These are phyloP conservation scores for Ormyrus pomaceus DNA, from an alignment of 2,888 invertebrate species.

Conservation along the genomic window DNA sequence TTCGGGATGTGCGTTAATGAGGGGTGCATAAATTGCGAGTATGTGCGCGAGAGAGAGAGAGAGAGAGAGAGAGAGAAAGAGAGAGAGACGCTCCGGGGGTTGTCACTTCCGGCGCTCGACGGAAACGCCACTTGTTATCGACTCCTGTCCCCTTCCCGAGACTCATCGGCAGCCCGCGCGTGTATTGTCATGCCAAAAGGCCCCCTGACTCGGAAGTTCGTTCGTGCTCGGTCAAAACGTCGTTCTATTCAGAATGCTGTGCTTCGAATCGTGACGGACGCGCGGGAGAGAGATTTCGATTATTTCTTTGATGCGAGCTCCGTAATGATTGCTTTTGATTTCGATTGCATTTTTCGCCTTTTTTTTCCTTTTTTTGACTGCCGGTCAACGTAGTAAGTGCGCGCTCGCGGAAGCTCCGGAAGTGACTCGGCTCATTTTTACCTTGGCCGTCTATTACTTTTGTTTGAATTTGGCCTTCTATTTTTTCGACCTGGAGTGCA, in stretches of 20 bases:
- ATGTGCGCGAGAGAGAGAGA: too few relatives aligned
- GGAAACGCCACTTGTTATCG: slow-evolving; percentile 62
- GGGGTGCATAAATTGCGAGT: slow-evolving; percentile 64
- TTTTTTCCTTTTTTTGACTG: slow-evolving; percentile 4
- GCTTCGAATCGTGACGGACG: slow-evolving; percentile 14
- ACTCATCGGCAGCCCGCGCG: slow-evolving; percentile 34
- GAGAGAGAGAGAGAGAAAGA: too few relatives aligned
- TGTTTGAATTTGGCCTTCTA: slow-evolving; percentile 33
- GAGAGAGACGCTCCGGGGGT: slow-evolving; percentile 48
- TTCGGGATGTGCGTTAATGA: slow-evolving; percentile 60
- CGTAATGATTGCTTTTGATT: slow-evolving; percentile 19
- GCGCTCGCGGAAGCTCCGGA: slow-evolving; percentile 7
- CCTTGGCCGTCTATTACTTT: background rate
- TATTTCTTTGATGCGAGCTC: slow-evolving; percentile 10
- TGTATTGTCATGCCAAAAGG: background rate
- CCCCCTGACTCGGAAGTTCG: slow-evolving; percentile 28
- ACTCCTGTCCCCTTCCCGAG: slow-evolving; percentile 37
- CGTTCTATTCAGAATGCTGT: slow-evolving; percentile 30
- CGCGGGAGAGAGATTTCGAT: background rate
- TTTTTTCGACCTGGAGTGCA: background rate
- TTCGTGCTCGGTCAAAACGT: slow-evolving; percentile 30
- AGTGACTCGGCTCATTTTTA: slow-evolving; percentile 15
- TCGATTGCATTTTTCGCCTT: background rate
- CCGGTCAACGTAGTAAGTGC: background rate
- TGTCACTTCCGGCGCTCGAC: slow-evolving; percentile 63